These are phyloP conservation scores for Megamerina dolium DNA, from an alignment of 2,888 invertebrate genomes.

Conservation along the genomic window DNA sequence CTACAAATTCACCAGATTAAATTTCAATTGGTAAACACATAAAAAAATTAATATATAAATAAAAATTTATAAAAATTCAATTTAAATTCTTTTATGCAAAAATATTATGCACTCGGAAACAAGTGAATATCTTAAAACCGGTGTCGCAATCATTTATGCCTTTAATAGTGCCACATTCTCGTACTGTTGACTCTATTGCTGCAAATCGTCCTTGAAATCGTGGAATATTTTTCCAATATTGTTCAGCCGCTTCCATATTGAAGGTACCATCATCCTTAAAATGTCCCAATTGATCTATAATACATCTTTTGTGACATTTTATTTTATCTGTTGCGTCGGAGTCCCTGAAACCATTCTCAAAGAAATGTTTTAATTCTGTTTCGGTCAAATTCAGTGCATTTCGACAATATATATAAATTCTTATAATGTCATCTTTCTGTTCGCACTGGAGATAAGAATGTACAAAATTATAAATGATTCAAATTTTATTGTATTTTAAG, in stretches of 20 bases:
- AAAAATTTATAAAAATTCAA: too few species aligned
- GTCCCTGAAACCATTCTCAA: slow-evolving; percentile 24
- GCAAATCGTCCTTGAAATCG: slow-evolving; percentile 27
- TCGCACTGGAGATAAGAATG: too few species aligned
- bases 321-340: slow-evolving; percentile 27
- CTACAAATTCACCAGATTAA: too few species aligned
- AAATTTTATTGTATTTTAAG: too few species aligned
- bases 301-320: slow-evolving; percentile 37
- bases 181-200: slow-evolving; percentile 27
- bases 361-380: slow-evolving; percentile 29
- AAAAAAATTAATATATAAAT: too few species aligned
- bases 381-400: too few species aligned
- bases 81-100: too few species aligned
- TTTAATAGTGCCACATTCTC: slow-evolving; percentile 32
- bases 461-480: too few species aligned
- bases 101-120: slow-evolving; percentile 33
- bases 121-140: slow-evolving; percentile 35
- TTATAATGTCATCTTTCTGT: too few species aligned
- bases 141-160: slow-evolving; percentile 40
- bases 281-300: slow-evolving; percentile 38
- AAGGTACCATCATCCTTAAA: slow-evolving; percentile 32
- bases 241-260: slow-evolving; percentile 24
- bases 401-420: too few species aligned
- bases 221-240: slow-evolving; percentile 23
- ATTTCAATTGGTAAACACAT: too few species aligned